Evolutionary conservation across 2,888 invertebrate genomes (phyloP).

Genomic region (Pheosia tremula): DNA sequence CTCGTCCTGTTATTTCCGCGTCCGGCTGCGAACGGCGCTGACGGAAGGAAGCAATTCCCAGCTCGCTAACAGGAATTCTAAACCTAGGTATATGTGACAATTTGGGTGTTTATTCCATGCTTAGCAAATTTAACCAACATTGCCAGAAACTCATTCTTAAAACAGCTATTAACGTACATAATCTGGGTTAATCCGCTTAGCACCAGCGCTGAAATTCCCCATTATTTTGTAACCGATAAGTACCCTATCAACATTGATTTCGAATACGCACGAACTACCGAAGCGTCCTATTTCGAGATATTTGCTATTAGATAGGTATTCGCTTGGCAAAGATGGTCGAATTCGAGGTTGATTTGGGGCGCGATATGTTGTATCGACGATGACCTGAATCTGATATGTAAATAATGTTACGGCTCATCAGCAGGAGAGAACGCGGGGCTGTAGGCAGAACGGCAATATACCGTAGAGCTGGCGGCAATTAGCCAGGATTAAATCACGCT

Average conservation of each 20-base stretch:
- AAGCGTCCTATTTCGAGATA: constrained; percentile 26
- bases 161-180: not conserved
- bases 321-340: constrained; percentile 50
- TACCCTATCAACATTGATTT: constrained; percentile 1
- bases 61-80: constrained; percentile 62
- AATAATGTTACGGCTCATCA: constrained; percentile 54
- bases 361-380: constrained; percentile 34
- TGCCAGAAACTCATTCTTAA: too few relatives aligned
- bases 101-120: too few relatives aligned
- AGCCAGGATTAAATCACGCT: constrained; percentile 66
- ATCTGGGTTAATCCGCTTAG: constrained; percentile 30
- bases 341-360: constrained; percentile 55
- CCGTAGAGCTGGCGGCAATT: constrained; percentile 63
- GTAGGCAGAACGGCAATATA: constrained; percentile 41
- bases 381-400: constrained; percentile 55
- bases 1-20: constrained; percentile 77
- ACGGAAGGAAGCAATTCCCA: constrained; percentile 81
- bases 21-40: constrained; percentile 50
- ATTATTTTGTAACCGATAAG: constrained; percentile 31
- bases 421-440: constrained; percentile 29
- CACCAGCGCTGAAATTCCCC: constrained; percentile 29
- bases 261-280: not conserved
- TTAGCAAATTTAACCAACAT: too few relatives aligned
- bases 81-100: constrained; percentile 15
- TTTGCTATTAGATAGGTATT: constrained; percentile 3